Conservation (phyloP, 2,888 invertebrate genomes). For the Rhogogaster chlorosoma region DNA sequence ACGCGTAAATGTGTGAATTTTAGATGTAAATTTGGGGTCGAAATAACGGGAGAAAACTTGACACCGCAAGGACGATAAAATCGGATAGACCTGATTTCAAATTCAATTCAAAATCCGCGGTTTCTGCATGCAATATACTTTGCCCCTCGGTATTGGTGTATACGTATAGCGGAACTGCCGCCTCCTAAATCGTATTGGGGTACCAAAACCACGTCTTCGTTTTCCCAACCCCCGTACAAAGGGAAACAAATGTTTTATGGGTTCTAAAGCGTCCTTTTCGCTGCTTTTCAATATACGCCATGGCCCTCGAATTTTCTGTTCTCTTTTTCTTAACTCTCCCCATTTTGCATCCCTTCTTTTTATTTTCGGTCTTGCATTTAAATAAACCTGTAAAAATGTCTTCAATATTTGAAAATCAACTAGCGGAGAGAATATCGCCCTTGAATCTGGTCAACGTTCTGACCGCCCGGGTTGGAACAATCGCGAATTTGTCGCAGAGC, state of each 20-base stretch:
- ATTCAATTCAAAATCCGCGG: conserved; percentile 74
- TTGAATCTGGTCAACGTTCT: background rate
- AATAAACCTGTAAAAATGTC: background rate
- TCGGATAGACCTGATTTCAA: conserved; percentile 73
- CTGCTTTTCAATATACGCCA: conserved; percentile 34
- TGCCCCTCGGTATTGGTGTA: background rate
- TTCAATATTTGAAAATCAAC: background rate
- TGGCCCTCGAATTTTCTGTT: background rate
- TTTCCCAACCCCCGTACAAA: conserved; percentile 40
- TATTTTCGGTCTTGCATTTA: background rate
- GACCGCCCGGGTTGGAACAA: background rate
- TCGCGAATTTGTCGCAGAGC: background rate
- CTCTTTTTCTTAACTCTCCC: background rate
- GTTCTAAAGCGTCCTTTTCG: conserved; percentile 71
- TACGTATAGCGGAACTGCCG: background rate
- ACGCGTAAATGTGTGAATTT: background rate
- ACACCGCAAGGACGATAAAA: conserved; percentile 63
- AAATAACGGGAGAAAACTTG: background rate
- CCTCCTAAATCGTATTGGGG: no score
- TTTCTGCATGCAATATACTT: conserved; percentile 65
- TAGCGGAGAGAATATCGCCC: background rate
- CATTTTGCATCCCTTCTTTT: background rate
- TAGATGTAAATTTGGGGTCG: background rate
- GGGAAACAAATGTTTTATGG: conserved; percentile 76
- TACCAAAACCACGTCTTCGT: background rate